Base-by-base conservation (phyloP, 2,113 vertebrate species). In the Silurus meridionalis region DNA sequence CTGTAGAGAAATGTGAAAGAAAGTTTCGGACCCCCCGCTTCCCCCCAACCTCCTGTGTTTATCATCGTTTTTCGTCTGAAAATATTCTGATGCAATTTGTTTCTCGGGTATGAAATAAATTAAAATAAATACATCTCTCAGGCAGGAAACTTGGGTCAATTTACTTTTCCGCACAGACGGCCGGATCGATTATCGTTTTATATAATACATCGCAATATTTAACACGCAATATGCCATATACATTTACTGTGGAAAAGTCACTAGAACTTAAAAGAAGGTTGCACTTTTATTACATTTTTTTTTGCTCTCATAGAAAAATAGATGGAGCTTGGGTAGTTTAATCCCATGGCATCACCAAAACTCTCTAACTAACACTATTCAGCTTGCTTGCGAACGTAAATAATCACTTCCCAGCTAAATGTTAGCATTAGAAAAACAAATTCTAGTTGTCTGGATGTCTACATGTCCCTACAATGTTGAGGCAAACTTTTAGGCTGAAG, bases 51-150 rank as follows among this genome's bases (percentile, higher is more conserved):
- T 19, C 46, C 46, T 1, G 8, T 14, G 52, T 53, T 77, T 77
- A 77, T 77, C 23, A 77, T 53, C 74, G 0, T 53, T 77, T 37
- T 53, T 23, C 7, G 50, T 55, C 74, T 77, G n/a, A 78, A 37
- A 78, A 78, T 28, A 57, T 57, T 57, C 52, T 78, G 75, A 78
- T 78, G 75, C 75, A 78, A 78, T 57, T 78, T 57, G 6, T 57
- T 78, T 55, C 15, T 57, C n/a, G 0, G 1, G n/a, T 6, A 17
- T 78, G 52, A 78, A 78, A 78, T 78, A 28, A 78, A 78, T 78
- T 78, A 9, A 78, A 78, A 57, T 78, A 78, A 28, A 28, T 78
- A 57, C 17, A 78, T 6, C 53, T 28, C n/a, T 78, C 75, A 78
- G 53, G 14, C 11, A 57, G n/a, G 25, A 55, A 55, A 55, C 11